phyloP scores from a whole-genome alignment of 2,888 invertebrate genomes.

The Coecobrya sp. region DNA sequence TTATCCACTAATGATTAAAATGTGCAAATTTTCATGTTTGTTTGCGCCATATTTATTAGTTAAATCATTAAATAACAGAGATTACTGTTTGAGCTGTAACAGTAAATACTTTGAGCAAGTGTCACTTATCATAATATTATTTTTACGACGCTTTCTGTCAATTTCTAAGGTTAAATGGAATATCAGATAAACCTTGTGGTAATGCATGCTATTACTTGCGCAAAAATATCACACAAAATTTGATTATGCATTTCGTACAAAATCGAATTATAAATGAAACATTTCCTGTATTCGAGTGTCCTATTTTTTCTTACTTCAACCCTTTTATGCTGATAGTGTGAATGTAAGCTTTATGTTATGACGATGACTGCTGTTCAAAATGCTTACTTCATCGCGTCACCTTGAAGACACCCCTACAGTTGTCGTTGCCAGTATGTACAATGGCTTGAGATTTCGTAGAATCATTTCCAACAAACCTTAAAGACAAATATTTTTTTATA shows the following conservation, averaged over 20 bases:
- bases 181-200: no score
- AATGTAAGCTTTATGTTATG: background rate
- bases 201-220: no score
- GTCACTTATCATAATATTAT: no score
- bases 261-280: background rate
- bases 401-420: conserved; percentile 63
- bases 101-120: no score
- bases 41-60: no score
- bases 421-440: no score
- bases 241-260: background rate
- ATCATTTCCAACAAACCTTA: conserved; percentile 19
- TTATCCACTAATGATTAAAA: no score
- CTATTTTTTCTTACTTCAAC: background rate
- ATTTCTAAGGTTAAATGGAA: background rate
- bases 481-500: no score
- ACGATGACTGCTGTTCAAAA: background rate
- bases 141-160: background rate
- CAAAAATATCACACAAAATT: no score
- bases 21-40: no score
- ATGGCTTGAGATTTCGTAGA: conserved; percentile 43
- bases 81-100: no score
- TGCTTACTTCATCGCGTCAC: conserved; percentile 52
- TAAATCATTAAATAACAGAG: no score
- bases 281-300: conserved; percentile 47
- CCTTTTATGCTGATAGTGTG: background rate